Percentiles rank a stretch among this genome's conserved stretches.
Conservation (phyloP, 2,888 invertebrate genomes). For the Drosophila picticornis region DNA sequence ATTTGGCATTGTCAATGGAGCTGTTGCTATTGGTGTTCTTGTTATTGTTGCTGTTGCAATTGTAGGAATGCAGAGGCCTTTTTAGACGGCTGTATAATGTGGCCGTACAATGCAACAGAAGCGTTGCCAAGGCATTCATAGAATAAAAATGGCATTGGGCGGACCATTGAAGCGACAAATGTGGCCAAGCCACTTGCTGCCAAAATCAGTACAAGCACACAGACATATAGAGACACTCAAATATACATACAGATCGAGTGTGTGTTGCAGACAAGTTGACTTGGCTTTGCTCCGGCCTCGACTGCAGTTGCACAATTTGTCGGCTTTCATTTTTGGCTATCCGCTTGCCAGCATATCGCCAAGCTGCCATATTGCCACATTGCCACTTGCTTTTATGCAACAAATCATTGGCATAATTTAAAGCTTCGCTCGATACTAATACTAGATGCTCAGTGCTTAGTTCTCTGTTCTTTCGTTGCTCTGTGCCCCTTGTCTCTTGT, state of each 20-base stretch:
- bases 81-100: conserved; percentile 18
- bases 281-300: conserved; percentile 48
- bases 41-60: conserved; percentile 25
- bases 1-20: conserved; percentile 70
- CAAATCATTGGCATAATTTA: conserved; percentile 80
- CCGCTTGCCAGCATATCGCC: conserved; percentile 68
- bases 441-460: conserved; percentile 18
- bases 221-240: conserved; percentile 3
- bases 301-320: conserved; percentile 78
- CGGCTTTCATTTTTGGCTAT: conserved; percentile 77
- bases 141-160: conserved; percentile 59
- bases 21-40: conserved; percentile 22
- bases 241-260: background rate
- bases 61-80: conserved; percentile 14
- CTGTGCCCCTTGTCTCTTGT: conserved; percentile 34
- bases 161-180: conserved; percentile 71
- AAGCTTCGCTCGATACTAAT: conserved; percentile 54
- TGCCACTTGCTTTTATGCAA: conserved; percentile 77
- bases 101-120: conserved; percentile 31
- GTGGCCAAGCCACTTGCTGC: conserved; percentile 79
- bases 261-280: conserved; percentile 36
- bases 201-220: conserved; percentile 66
- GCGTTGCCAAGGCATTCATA: conserved; percentile 65
- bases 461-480: conserved; percentile 4
- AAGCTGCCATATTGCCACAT: conserved; percentile 56